Base-by-base conservation (phyloP, 2,888 invertebrate genomes). In the Ennomos erosarius region DNA sequence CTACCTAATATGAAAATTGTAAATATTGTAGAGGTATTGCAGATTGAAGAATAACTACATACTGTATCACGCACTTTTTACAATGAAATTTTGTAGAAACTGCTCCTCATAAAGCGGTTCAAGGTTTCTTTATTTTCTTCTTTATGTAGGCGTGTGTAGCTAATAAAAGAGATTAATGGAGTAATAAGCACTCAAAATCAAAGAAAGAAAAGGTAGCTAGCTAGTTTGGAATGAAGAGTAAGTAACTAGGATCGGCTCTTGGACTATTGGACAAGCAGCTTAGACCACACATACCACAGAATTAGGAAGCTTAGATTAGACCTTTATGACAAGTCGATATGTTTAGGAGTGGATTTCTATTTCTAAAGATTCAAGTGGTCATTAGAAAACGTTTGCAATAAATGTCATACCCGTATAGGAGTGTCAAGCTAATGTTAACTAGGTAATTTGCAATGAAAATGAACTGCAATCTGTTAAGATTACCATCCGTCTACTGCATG, bases 401-500 rank as follows among this genome's bases (percentile, higher is more conserved):
- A 45, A 46, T 11, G 33, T 47, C 13, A 42, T 26, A 42, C 37
- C 37, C n/a, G 9, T 54, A 38, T 26, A 33, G 11, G 35, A 34
- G 37, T 26, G 48, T 42, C 10, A 42, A 11, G 34, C 13, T 44
- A 11, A 12, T 4, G 42, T n/a, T 47, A 40, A 38, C 47, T 16
- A 47, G 46, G 45, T 38, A 35, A 59, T 59, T 53, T 59, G 52
- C 47, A 55, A 55, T 55, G 50, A 50, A 55, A 59, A 54, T 40
- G 35, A n/a, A 42, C 39, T n/a, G 55, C 51, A 52, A 51, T 52
- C 42, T 10, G 26, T 51, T 10, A 51, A 50, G 37, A 61, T 54
- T 54, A 39, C 54, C 53, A 39, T 46, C 47, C 52, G 37, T 9
- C 34, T 9, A 40, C 47, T 51, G 58, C 47, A 57, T 45, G 35